These are phyloP conservation scores for Whitmania pigra DNA, from an alignment of 1,140 invertebrate species.

Conservation along the genomic window DNA sequence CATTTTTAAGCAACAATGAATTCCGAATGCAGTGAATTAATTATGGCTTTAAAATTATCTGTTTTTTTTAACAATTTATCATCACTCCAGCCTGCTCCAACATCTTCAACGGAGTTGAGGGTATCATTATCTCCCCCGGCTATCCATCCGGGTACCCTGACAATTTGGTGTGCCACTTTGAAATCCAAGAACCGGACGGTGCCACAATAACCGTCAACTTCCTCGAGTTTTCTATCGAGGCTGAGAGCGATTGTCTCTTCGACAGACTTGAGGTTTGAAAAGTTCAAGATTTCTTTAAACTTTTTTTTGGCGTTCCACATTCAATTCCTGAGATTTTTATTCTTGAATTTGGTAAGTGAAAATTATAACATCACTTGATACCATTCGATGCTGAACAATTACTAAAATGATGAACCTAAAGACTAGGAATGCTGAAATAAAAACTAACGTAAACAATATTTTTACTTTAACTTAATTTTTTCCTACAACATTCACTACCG, in stretches of 20 bases:
- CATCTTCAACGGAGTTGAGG: conserved; percentile 11
- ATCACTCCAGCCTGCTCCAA: conserved; percentile 6
- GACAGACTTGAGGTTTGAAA: conserved; percentile 9
- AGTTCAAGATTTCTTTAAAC: neutral
- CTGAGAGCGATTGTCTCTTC: conserved; percentile 19
- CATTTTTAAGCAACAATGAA: too few relatives aligned
- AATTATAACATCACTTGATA: too few relatives aligned
- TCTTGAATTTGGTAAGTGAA: neutral
- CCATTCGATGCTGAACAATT: too few relatives aligned
- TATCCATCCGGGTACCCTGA: conserved; percentile 4
- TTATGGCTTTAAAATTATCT: neutral
- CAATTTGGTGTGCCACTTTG: neutral
- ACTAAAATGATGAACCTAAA: too few relatives aligned
- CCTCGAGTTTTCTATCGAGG: conserved; percentile 16
- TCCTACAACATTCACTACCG: neutral
- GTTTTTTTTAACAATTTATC: neutral
- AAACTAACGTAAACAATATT: too few relatives aligned
- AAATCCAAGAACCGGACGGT: conserved; percentile 1
- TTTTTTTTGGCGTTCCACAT: too few relatives aligned
- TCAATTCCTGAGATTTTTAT: neutral
- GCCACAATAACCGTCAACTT: conserved; percentile 14
- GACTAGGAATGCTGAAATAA: too few relatives aligned
- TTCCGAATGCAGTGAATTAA: too few relatives aligned
- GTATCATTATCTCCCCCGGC: conserved; percentile 7
- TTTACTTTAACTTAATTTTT: too few relatives aligned